Conservation (phyloP, 1,140 invertebrate genomes). For the Pseudomyrmex gracilis region DNA sequence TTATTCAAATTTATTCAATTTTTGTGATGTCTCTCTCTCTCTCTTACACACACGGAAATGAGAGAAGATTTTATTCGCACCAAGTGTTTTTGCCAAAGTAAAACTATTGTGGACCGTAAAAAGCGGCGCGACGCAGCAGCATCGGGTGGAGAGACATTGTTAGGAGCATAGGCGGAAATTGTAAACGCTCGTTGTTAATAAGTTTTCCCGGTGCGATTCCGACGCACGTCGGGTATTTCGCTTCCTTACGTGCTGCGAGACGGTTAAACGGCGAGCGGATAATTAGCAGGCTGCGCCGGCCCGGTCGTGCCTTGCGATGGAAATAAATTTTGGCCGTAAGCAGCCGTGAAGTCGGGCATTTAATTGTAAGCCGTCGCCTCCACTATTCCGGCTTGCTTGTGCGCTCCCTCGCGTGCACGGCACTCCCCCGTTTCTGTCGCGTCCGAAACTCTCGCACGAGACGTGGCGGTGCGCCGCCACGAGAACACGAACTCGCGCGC, state of each 20-base stretch:
- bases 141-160: background rate
- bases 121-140: background rate
- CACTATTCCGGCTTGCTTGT: slow-evolving; percentile 56
- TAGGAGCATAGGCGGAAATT: slow-evolving; percentile 67
- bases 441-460: slow-evolving; percentile 28
- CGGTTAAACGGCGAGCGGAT: slow-evolving; percentile 70
- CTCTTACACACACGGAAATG: background rate
- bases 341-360: slow-evolving; percentile 78
- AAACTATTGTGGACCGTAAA: slow-evolving; percentile 41
- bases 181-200: slow-evolving; percentile 73
- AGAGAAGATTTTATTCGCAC: slow-evolving; percentile 9
- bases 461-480: background rate
- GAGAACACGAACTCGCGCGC: slow-evolving; percentile 37
- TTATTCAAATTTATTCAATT: too few relatives aligned
- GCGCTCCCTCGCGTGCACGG: slow-evolving; percentile 64
- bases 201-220: slow-evolving; percentile 71
- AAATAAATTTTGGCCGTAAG: slow-evolving; percentile 80
- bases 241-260: slow-evolving; percentile 41
- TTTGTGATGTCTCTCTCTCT: too few relatives aligned
- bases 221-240: slow-evolving; percentile 34
- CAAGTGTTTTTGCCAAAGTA: slow-evolving; percentile 5
- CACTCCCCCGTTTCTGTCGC: background rate
- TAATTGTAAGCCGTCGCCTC: slow-evolving; percentile 80
- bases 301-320: slow-evolving; percentile 64
- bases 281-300: slow-evolving; percentile 77